Evolutionary conservation across 2,888 invertebrate species (phyloP), one percentile per base, ranked within the genome.

Genomic region (Piscicola geometra): DNA sequence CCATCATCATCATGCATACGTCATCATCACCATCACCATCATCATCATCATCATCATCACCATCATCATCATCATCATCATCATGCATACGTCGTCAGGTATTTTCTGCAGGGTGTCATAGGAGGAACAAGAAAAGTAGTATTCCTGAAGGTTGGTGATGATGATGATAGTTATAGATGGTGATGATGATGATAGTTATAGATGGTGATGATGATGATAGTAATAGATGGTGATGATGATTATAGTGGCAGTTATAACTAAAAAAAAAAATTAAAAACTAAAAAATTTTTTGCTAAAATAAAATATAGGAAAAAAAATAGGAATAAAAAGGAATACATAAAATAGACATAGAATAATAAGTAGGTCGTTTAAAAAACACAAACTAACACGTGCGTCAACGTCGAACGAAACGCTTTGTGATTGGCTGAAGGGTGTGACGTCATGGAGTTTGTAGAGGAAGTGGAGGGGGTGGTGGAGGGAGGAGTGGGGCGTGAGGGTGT

Each of bases 191-290:
- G 41, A 41, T 33, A 5, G 30, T 32, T 5, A 68, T 32, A n/a
- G 28, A 68, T 68, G 25, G 21, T 68, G 68, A 68, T 68, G 68
- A 68, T 68, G 68, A 68, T 68, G 68, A 68, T 33, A 32, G 21
- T 68, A 32, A 68, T 33, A n/a, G 68, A 68, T 33, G 68, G 30
- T 33, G 68, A 68, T 68, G 68, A 68, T 68, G 68, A 68, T 68
- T 5, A 28, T 68, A 9, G 21, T 68, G 68, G 30, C 30, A n/a
- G n/a, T n/a, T n/a, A n/a, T n/a, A n/a, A n/a, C n/a, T n/a, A n/a
- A n/a, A n/a, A n/a, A n/a, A 28, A 66, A 25, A 28, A 66, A 25
- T n/a, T 25, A 12, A 28, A 66, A 12, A 28, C n/a, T n/a, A n/a
- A n/a, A n/a, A n/a, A n/a, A n/a, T n/a, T n/a, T n/a, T n/a, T n/a